A percentile compares a stretch with the other conserved stretches of the same genome.
These are phyloP conservation scores for Yponomeuta evonymella DNA, from an alignment of 2,888 invertebrate genomes.

Conservation along the genomic window DNA sequence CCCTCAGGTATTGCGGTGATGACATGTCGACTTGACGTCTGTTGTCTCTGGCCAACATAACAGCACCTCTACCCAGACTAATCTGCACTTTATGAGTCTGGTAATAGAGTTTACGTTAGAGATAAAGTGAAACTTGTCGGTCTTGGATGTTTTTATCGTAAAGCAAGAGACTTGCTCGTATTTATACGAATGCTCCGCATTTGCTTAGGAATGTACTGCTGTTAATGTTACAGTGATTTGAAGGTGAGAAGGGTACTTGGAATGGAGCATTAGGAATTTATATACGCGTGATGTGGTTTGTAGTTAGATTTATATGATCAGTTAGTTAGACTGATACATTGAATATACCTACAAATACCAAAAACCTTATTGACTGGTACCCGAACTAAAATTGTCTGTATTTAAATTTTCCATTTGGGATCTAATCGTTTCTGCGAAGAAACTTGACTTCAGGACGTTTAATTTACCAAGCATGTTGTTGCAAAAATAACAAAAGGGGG, in stretches of 20 bases:
- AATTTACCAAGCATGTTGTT: no score
- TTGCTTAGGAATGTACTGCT: slow-evolving; percentile 1
- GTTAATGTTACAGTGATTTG: not conserved
- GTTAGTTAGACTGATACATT: no score
- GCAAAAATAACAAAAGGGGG: no score
- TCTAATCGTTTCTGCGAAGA: no score
- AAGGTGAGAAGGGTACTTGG: not conserved
- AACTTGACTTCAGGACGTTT: no score
- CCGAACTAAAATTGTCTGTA: no score
- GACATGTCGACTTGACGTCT: not conserved
- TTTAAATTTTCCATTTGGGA: not conserved
- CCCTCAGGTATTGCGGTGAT: slow-evolving; percentile 4
- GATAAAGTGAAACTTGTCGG: not conserved
- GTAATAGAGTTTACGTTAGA: not conserved
- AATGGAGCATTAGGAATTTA: slow-evolving; percentile 1
- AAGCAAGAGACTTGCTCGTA: not conserved
- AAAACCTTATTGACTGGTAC: no score
- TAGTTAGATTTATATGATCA: no score
- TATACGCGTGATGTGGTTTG: not conserved
- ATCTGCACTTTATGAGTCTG: not conserved
- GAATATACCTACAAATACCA: no score
- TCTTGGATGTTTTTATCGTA: not conserved
- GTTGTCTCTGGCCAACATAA: not conserved
- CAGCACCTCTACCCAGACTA: not conserved
- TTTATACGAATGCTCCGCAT: not conserved